A percentile compares a stretch with the other conserved stretches of the same genome.
phyloP scores from a whole-genome alignment of 2,113 vertebrate genomes.

The Leptobrachium leishanense region DNA sequence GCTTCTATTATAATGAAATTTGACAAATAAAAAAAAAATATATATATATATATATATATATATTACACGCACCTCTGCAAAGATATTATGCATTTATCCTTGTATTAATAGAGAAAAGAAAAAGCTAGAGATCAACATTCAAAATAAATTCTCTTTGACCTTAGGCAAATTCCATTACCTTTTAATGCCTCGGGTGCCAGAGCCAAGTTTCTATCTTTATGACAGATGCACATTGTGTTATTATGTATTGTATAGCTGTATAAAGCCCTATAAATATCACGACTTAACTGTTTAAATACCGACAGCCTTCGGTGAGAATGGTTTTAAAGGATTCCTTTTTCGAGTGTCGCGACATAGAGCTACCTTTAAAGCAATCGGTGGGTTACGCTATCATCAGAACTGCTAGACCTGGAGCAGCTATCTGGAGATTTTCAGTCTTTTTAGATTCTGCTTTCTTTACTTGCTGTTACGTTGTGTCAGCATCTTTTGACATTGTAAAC shows the following conservation, averaged over 20 bases:
- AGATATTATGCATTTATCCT: background rate
- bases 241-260: background rate
- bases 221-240: constrained; percentile 23
- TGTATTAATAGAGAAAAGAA: constrained; percentile 7
- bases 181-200: constrained; percentile 22
- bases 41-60: too few relatives aligned
- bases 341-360: constrained; percentile 3
- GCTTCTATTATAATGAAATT: too few relatives aligned
- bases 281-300: constrained; percentile 22
- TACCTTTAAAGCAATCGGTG: background rate
- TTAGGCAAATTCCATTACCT: constrained; percentile 41
- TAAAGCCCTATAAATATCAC: constrained; percentile 30
- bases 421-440: constrained; percentile 10
- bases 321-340: background rate
- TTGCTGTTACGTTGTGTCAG: constrained; percentile 55
- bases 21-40: too few relatives aligned
- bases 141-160: constrained; percentile 27
- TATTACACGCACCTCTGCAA: too few relatives aligned
- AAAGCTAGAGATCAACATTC: background rate
- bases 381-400: background rate
- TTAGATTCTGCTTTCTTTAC: constrained; percentile 9
- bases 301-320: constrained; percentile 11
- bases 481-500: constrained; percentile 56
- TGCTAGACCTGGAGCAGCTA: background rate
- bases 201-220: constrained; percentile 18